Evolutionary conservation across 2,113 vertebrate species (phyloP).

Genomic region (Percina caprodes): DNA sequence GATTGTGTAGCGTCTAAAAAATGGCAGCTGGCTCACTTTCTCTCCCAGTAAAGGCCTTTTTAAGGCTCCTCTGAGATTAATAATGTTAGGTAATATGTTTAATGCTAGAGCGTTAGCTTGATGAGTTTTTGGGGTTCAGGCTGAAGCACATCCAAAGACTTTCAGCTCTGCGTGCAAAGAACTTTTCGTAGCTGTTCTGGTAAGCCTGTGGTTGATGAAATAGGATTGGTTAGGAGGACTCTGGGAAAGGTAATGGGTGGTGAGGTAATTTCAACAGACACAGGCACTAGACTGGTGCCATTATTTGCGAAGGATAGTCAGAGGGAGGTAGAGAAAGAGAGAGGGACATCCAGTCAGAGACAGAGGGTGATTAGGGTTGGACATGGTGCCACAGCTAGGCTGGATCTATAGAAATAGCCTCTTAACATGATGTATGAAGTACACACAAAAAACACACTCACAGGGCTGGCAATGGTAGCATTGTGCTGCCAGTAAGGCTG

Average conservation of each 20-base stretch:
- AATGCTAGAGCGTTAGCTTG: conserved; percentile 58
- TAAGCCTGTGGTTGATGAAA: conserved; percentile 43
- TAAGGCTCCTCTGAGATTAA: conserved; percentile 59
- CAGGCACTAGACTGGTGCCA: conserved; percentile 58
- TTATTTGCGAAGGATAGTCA: conserved; percentile 58
- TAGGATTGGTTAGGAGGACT: conserved; percentile 44
- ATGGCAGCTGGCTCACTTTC: background rate
- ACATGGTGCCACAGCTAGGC: conserved; percentile 72
- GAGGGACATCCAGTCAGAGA: conserved; percentile 63
- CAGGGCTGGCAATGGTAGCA: conserved; percentile 24
- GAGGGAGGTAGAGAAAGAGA: conserved; percentile 24
- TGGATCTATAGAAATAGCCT: conserved; percentile 79
- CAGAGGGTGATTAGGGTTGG: conserved; percentile 79
- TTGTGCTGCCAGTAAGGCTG: conserved; percentile 43
- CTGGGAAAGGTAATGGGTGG: conserved; percentile 57
- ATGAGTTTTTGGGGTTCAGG: conserved; percentile 55
- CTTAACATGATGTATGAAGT: conserved; percentile 74
- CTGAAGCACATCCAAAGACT: conserved; percentile 37
- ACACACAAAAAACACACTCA: conserved; percentile 41
- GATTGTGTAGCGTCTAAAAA: background rate
- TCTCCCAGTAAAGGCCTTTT: conserved; percentile 68
- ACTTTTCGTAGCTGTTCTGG: conserved; percentile 21
- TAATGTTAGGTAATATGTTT: conserved; percentile 46
- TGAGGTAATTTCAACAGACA: conserved; percentile 62
- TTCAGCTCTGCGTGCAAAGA: background rate